Base-by-base conservation (phyloP, 1,140 invertebrate genomes). In the Cephus cinctus region DNA sequence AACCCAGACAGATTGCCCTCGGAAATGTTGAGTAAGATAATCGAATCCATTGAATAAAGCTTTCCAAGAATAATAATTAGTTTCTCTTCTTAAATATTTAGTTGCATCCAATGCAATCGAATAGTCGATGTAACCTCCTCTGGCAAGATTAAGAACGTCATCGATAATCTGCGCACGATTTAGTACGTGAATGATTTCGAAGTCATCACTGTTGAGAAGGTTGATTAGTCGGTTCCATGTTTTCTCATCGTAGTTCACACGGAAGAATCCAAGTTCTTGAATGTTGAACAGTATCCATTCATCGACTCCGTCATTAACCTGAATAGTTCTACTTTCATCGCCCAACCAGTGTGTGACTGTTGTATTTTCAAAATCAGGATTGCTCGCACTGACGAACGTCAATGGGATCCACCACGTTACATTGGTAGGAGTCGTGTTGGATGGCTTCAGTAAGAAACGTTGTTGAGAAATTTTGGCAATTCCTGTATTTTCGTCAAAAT, bases 101-200 rank as follows among this genome's bases (percentile, higher is more conserved):
- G 83, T 70, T 2, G 84, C 70, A 0, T 79, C 60, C 32, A 88
- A 72, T 0, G 82, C 78, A 6, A 71, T 57, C 0, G 52, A 43
- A 16, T 83, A 81, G 3, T 52, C 20, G 5, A 74, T 38, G 4
- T 64, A 49, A 5, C 64, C 63, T 11, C 67, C 61, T 43, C 68
- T 64, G 4, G 70, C 68, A 14, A 75, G 43, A 59, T 83, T 83
- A 18, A 88, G 73, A 3, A 84, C 78, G 65, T 93, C 90, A 52
- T 91, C 87, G 9, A 91, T 80, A 5, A 92, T 73, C 11, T 80
- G 77, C 0, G 81, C 83, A 47, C 83, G 62, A 52, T 81, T 85
- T 0, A 76, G 53, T 0, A 61, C 27, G 30, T 72, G 62, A 25
- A 85, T 80, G 4, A 41, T 32, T 11, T 0, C 12, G 5, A 42